Conservation (phyloP, 2,797 vertebrate genomes). For the Perodicticus potto region DNA sequence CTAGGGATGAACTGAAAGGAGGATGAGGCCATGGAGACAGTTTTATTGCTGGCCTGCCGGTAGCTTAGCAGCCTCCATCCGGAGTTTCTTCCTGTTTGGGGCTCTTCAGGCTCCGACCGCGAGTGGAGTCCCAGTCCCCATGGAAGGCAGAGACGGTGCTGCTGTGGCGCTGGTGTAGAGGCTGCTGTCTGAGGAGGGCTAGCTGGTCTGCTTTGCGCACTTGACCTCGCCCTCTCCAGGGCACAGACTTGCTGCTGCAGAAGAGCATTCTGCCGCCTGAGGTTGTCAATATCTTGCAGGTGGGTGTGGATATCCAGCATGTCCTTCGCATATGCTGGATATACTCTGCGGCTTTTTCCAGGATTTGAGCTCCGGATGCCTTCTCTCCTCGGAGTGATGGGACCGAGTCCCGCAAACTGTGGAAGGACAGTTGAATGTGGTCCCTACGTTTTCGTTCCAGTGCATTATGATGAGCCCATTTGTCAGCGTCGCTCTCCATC, state of each 20-base stretch:
- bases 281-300: conserved; percentile 98
- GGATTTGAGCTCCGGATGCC: conserved; percentile 98
- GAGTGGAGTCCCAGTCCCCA: conserved; percentile 96
- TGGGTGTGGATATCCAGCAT: conserved; percentile 93
- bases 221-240: conserved; percentile 97
- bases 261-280: conserved; percentile 96
- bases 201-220: conserved; percentile 95
- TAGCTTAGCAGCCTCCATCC: conserved; percentile 95
- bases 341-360: conserved; percentile 99
- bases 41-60: conserved; percentile 85
- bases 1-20: conserved; percentile 79
- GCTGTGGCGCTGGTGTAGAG: conserved; percentile 93
- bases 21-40: conserved; percentile 76
- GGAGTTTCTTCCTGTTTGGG: conserved; percentile 96
- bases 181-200: conserved; percentile 95
- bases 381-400: conserved; percentile 98
- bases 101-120: conserved; percentile 95
- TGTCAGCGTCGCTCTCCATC: conserved; percentile 89
- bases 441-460: conserved; percentile 98
- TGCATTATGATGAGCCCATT: conserved; percentile 97
- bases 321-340: conserved; percentile 99
- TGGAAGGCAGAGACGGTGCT: conserved; percentile 97
- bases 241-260: conserved; percentile 97
- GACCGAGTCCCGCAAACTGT: conserved; percentile 97
- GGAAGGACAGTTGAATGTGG: conserved; percentile 99